Conservation (phyloP, 1,140 invertebrate species). For the Drosophila eugracilis region DNA sequence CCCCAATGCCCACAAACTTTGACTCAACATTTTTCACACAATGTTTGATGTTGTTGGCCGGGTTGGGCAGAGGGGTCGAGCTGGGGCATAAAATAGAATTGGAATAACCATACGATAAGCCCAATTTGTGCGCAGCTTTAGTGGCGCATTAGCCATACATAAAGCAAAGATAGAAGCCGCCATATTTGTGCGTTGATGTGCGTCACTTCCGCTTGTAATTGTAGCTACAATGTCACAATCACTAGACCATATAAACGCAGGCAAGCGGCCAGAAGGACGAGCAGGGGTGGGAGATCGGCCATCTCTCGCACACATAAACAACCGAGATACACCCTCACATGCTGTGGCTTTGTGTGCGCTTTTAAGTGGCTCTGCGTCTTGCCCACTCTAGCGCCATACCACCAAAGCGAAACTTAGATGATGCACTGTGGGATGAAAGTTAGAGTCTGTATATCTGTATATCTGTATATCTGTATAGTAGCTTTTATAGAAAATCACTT, state of each 20-base stretch:
- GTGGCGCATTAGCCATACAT: slow-evolving; percentile 78
- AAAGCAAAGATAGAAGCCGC: slow-evolving; percentile 77
- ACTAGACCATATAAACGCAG: slow-evolving; percentile 79
- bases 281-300: slow-evolving; percentile 11
- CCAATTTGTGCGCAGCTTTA: slow-evolving; percentile 83
- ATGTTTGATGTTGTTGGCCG: too few relatives aligned
- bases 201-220: slow-evolving; percentile 82
- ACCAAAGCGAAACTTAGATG: slow-evolving; percentile 70
- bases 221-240: slow-evolving; percentile 83
- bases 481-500: too few relatives aligned
- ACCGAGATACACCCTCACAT: slow-evolving; percentile 6
- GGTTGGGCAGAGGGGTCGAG: slow-evolving; percentile 29
- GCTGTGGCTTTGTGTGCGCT: slow-evolving; percentile 64
- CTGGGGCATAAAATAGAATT: slow-evolving; percentile 79
- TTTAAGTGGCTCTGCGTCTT: slow-evolving; percentile 73
- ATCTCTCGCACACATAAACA: slow-evolving; percentile 40
- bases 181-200: slow-evolving; percentile 72
- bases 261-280: slow-evolving; percentile 38
- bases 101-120: slow-evolving; percentile 83
- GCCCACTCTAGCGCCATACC: slow-evolving; percentile 71
- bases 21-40: slow-evolving; percentile 79
- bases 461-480: too few relatives aligned
- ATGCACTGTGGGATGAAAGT: slow-evolving; percentile 17
- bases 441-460: too few relatives aligned
- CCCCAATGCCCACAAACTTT: slow-evolving; percentile 52